phyloP scores from a whole-genome alignment of 2,888 invertebrate genomes.

The Rotaria sp. region DNA sequence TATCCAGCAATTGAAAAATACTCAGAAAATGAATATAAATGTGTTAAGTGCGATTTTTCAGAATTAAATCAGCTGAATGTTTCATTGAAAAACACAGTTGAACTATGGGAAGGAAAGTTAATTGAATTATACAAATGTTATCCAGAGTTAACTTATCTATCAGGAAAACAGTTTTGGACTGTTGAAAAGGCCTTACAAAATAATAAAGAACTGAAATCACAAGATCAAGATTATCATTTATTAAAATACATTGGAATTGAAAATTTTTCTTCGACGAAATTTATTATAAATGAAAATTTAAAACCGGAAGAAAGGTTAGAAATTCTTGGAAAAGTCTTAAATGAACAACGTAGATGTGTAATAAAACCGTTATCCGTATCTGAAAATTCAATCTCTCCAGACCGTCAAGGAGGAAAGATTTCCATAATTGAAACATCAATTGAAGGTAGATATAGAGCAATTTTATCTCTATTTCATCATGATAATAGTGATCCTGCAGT shows the following conservation, averaged over 20 bases:
- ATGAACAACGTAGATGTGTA: background rate
- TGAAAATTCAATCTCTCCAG: background rate
- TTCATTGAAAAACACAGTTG: background rate
- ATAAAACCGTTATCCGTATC: background rate
- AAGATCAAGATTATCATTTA: background rate
- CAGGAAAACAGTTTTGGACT: background rate
- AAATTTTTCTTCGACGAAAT: background rate
- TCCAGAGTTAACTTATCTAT: background rate
- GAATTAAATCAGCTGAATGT: background rate
- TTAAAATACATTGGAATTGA: background rate
- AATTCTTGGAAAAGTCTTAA: background rate
- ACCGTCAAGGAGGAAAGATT: background rate
- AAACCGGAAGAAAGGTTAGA: background rate
- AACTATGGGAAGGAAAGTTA: background rate
- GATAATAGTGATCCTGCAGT: background rate
- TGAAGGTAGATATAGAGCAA: background rate
- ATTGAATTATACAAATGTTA: background rate
- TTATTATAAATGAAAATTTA: background rate
- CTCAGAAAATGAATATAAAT: background rate
- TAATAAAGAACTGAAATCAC: background rate
- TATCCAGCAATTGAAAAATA: background rate
- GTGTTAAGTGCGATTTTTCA: background rate
- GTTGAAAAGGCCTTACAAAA: background rate
- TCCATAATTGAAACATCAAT: background rate
- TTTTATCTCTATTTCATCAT: background rate